Evolutionary conservation across 2,888 invertebrate genomes (phyloP).

Genomic region (Pheosia tremula): DNA sequence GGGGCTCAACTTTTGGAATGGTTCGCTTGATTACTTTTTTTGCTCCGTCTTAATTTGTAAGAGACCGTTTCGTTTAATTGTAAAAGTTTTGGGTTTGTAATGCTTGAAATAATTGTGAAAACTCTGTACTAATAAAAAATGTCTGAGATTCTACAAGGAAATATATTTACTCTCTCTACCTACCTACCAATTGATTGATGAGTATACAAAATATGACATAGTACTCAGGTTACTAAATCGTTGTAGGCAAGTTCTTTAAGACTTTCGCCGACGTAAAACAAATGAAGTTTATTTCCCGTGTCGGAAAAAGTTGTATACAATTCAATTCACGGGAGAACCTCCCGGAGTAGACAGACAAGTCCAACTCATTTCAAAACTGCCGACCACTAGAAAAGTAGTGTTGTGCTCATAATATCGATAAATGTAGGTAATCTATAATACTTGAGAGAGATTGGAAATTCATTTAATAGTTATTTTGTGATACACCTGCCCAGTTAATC

Average conservation of each 20-base stretch:
- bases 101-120: slow-evolving; percentile 4
- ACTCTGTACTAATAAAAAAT: slow-evolving; percentile 4
- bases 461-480: too few species aligned
- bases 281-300: not conserved
- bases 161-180: not conserved
- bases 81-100: slow-evolving; percentile 16
- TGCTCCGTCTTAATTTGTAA: slow-evolving; percentile 37
- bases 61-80: slow-evolving; percentile 26
- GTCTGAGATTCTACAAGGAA: slow-evolving; percentile 13
- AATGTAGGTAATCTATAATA: too few species aligned
- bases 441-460: too few species aligned
- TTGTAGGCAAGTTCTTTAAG: too few species aligned
- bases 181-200: too few species aligned
- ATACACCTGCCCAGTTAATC: too few species aligned
- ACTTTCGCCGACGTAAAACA: too few species aligned
- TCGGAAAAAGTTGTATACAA: not conserved
- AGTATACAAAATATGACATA: too few species aligned
- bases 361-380: slow-evolving; percentile 28
- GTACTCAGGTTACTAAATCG: too few species aligned
- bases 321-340: not conserved
- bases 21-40: slow-evolving; percentile 33
- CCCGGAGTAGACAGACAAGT: not conserved
- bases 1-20: slow-evolving; percentile 51
- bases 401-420: slow-evolving; percentile 12
- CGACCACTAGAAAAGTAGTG: slow-evolving; percentile 15